Evolutionary conservation across 2,888 invertebrate species (phyloP).

Genomic region (Apotomis capreana): DNA sequence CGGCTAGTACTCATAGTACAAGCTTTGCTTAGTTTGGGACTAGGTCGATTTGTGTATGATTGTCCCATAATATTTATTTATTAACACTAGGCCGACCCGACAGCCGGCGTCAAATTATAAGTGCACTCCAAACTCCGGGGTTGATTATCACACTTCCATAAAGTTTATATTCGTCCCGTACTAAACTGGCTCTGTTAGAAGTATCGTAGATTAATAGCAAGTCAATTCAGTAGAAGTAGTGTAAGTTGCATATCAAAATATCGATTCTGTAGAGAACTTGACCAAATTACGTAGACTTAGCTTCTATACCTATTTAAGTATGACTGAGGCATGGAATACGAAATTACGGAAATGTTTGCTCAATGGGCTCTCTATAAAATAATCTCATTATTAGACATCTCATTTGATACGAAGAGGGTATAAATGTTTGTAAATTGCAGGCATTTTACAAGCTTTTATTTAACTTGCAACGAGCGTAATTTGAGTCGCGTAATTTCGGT

Average conservation of each 20-base stretch:
- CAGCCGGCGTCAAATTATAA: too few species aligned
- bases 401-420: not conserved
- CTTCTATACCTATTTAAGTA: constrained; percentile 11
- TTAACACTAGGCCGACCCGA: too few species aligned
- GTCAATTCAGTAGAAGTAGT: constrained; percentile 45
- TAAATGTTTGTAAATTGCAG: not conserved
- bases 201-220: constrained; percentile 6
- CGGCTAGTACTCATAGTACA: too few species aligned
- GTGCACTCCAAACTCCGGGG: too few species aligned
- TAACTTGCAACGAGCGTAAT: too few species aligned
- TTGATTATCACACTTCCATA: not conserved
- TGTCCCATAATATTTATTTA: too few species aligned
- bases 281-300: constrained; percentile 49
- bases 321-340: constrained; percentile 11
- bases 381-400: constrained; percentile 17
- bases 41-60: too few species aligned
- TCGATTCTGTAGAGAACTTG: constrained; percentile 50
- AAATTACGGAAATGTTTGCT: constrained; percentile 21
- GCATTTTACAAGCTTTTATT: too few species aligned
- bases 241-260: constrained; percentile 59
- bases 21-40: too few species aligned
- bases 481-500: too few species aligned
- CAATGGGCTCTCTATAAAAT: constrained; percentile 37
- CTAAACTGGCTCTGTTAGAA: not conserved
- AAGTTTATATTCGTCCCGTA: not conserved